Conservation (phyloP, 2,797 vertebrate genomes). For the Zenarchopterus dispar region DNA sequence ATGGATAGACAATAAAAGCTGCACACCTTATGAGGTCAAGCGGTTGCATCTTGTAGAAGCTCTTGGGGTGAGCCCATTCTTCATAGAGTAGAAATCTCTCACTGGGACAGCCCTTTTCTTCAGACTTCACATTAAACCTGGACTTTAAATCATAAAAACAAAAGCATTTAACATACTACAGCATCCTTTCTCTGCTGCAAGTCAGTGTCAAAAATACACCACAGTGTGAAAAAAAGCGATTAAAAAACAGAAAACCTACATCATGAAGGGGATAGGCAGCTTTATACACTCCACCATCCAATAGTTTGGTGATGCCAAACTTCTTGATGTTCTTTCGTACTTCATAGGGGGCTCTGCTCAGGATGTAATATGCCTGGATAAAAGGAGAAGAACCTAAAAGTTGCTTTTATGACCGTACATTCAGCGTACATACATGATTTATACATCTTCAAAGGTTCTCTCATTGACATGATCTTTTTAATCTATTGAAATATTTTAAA, state of each 20-base stretch:
- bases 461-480: background rate
- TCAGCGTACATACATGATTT: background rate
- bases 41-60: slow-evolving; percentile 92
- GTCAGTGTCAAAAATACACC: background rate
- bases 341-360: slow-evolving; percentile 89
- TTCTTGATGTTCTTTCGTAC: slow-evolving; percentile 83
- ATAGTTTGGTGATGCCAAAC: slow-evolving; percentile 92
- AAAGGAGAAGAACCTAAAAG: background rate
- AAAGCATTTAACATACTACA: background rate
- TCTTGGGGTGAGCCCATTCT: slow-evolving; percentile 93
- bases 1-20: background rate
- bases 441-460: background rate
- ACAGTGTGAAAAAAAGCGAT: background rate
- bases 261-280: slow-evolving; percentile 94
- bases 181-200: background rate
- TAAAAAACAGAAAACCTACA: slow-evolving; percentile 74
- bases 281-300: slow-evolving; percentile 90
- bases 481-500: too few species aligned
- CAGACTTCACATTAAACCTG: slow-evolving; percentile 82
- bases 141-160: slow-evolving; percentile 74
- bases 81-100: slow-evolving; percentile 89
- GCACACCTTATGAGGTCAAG: slow-evolving; percentile 90
- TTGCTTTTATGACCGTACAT: background rate
- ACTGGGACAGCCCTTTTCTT: slow-evolving; percentile 81
- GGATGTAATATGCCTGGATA: slow-evolving; percentile 88